Evolutionary conservation across 2,888 invertebrate genomes (phyloP), one percentile per base, ranked within the genome.

Genomic region (Pecten maximus): DNA sequence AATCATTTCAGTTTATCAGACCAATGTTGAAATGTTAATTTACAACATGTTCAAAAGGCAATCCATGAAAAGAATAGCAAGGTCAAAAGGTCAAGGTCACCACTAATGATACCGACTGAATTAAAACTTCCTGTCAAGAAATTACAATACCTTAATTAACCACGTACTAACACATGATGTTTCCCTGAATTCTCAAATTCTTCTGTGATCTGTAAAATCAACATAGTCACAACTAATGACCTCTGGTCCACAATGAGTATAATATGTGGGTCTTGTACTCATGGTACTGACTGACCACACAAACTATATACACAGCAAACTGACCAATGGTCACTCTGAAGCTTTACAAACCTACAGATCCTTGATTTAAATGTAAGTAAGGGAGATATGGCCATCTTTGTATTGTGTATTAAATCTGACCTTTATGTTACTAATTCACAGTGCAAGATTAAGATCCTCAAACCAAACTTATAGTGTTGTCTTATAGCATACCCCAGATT

Each of bases 31-130:
- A n/a, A n/a, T n/a, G n/a, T n/a, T n/a, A n/a, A n/a, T n/a, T n/a
- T n/a, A n/a, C n/a, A n/a, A n/a, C n/a, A n/a, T n/a, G n/a, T 44
- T 44, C 6, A 54, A 54, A n/a, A 23, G 23, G 19, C 23, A 54
- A 23, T 2, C 2, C 60, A 60, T 60, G 60, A 60, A n/a, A n/a
- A 60, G 50, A 50, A 8, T 50, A 16, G 50, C 50, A 54, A 44
- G 44, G n/a, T 74, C 35, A 35, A 74, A 74, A 74, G 74, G 74
- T 74, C 74, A 74, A 74, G 74, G 74, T 35, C 74, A 35, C 35
- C 35, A 6, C 74, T 74, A 35, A 6, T 3, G 3, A 74, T 74
- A 35, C 28, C 35, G 6, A 6, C 35, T 10, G 1, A 74, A 74
- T n/a, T n/a, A n/a, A n/a, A 12, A 10, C 35, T 74, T 35, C 28